These are phyloP conservation scores for Oncorhynchus clarkii DNA, from an alignment of 2,113 vertebrate species.

Conservation along the genomic window DNA sequence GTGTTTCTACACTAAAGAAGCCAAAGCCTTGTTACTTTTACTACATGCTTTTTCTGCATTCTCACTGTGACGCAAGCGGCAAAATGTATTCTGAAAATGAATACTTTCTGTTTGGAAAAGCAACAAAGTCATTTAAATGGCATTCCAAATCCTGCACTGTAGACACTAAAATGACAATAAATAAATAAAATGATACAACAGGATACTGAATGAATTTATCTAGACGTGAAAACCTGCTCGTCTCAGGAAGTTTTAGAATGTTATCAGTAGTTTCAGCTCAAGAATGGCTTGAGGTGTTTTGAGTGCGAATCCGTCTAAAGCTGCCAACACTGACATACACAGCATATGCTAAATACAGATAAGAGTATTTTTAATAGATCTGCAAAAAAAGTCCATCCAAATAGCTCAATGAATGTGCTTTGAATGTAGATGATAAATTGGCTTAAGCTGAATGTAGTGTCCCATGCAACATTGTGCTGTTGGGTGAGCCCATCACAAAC, in stretches of 20 bases:
- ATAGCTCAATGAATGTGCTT: conserved; percentile 77
- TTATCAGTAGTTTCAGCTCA: conserved; percentile 76
- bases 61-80: conserved; percentile 26
- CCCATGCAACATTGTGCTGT: conserved; percentile 74
- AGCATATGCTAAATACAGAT: conserved; percentile 83
- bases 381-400: conserved; percentile 74
- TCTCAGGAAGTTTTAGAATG: conserved; percentile 74
- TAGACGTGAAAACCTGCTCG: conserved; percentile 70
- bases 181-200: conserved; percentile 61
- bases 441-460: conserved; percentile 78
- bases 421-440: conserved; percentile 81
- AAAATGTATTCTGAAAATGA: conserved; percentile 31
- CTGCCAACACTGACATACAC: conserved; percentile 74
- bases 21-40: background rate
- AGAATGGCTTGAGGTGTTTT: conserved; percentile 77
- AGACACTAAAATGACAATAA: conserved; percentile 56
- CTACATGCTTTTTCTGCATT: conserved; percentile 6
- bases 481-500: conserved; percentile 77
- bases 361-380: conserved; percentile 81
- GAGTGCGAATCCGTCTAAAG: conserved; percentile 78
- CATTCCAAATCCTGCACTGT: conserved; percentile 44
- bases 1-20: too few species aligned
- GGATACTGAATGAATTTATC: conserved; percentile 67
- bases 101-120: conserved; percentile 27
- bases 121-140: conserved; percentile 38